phyloP scores from a whole-genome alignment of 2,888 invertebrate species.

The Andrena flavipes region DNA sequence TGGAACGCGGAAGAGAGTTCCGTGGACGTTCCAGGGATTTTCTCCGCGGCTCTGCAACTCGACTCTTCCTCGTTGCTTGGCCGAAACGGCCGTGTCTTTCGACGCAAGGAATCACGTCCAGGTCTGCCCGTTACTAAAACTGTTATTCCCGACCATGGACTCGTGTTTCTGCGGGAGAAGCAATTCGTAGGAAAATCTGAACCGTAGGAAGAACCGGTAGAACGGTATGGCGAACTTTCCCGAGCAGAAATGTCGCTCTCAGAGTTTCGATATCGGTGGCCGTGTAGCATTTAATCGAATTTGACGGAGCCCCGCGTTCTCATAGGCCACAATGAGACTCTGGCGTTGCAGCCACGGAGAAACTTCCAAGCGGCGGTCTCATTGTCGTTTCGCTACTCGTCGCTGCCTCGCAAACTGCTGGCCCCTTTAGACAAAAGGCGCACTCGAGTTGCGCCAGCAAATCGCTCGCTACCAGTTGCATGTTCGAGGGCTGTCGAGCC shows the following conservation, averaged over 20 bases:
- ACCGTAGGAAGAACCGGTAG: too few species aligned
- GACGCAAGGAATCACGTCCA: constrained; percentile 10
- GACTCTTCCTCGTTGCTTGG: constrained; percentile 42
- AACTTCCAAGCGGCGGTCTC: constrained; percentile 24
- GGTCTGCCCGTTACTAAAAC: constrained; percentile 22
- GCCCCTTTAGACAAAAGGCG: constrained; percentile 65
- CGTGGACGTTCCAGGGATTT: constrained; percentile 36
- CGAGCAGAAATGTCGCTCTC: not conserved
- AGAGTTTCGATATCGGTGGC: not conserved
- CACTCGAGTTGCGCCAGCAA: constrained; percentile 69
- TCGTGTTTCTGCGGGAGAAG: not conserved
- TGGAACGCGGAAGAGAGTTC: constrained; percentile 55
- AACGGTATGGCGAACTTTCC: too few species aligned
- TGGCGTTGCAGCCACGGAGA: not conserved
- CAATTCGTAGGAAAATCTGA: not conserved
- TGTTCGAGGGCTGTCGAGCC: constrained; percentile 72
- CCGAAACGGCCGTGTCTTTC: constrained; percentile 20
- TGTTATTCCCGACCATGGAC: constrained; percentile 3
- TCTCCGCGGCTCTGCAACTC: constrained; percentile 27
- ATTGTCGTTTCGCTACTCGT: constrained; percentile 28
- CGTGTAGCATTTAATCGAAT: constrained; percentile 37
- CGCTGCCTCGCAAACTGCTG: constrained; percentile 5
- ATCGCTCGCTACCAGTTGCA: constrained; percentile 82
- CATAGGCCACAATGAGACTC: constrained; percentile 28
- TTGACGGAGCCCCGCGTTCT: constrained; percentile 44